Evolutionary conservation across 1,140 invertebrate species (phyloP).

Genomic region (Pachypsylla venusta): DNA sequence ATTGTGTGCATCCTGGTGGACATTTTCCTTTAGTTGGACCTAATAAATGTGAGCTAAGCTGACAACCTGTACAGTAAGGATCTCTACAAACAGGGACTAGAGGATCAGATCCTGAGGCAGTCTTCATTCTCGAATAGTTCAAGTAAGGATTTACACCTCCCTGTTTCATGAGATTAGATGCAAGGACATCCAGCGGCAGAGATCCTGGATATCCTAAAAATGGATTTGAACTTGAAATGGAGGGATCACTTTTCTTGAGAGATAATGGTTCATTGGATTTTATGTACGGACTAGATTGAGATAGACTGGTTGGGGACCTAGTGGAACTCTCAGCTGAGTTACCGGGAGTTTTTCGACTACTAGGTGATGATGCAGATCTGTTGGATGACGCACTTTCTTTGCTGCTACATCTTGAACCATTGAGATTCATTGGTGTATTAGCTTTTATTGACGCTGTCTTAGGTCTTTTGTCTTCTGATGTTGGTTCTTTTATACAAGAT

Average conservation of each 20-base stretch:
- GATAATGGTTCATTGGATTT: background rate
- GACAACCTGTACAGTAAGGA: slow-evolving; percentile 87
- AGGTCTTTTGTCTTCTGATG: slow-evolving; percentile 9
- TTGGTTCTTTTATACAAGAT: slow-evolving; percentile 43
- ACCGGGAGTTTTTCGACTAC: slow-evolving; percentile 20
- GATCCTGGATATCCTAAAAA: slow-evolving; percentile 17
- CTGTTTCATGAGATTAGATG: slow-evolving; percentile 21
- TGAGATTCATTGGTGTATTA: slow-evolving; percentile 4
- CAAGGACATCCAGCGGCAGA: slow-evolving; percentile 21
- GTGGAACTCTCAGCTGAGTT: slow-evolving; percentile 12
- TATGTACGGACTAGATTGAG: slow-evolving; percentile 8
- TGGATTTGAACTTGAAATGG: slow-evolving; percentile 1
- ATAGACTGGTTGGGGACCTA: slow-evolving; percentile 15
- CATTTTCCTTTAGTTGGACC: slow-evolving; percentile 39
- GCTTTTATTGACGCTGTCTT: background rate
- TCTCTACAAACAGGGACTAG: slow-evolving; percentile 88
- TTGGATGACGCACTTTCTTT: slow-evolving; percentile 21
- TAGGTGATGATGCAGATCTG: slow-evolving; percentile 16
- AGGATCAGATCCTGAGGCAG: slow-evolving; percentile 64
- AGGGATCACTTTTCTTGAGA: background rate
- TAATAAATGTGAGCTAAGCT: slow-evolving; percentile 73
- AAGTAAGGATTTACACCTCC: slow-evolving; percentile 43
- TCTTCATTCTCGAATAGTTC: slow-evolving; percentile 78
- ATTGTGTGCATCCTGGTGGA: slow-evolving; percentile 84
- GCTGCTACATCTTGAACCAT: slow-evolving; percentile 22